A percentile compares a stretch with the other conserved stretches of the same genome.
These are phyloP conservation scores for Cydia amplana DNA, from an alignment of 1,140 invertebrate genomes.

Conservation along the genomic window DNA sequence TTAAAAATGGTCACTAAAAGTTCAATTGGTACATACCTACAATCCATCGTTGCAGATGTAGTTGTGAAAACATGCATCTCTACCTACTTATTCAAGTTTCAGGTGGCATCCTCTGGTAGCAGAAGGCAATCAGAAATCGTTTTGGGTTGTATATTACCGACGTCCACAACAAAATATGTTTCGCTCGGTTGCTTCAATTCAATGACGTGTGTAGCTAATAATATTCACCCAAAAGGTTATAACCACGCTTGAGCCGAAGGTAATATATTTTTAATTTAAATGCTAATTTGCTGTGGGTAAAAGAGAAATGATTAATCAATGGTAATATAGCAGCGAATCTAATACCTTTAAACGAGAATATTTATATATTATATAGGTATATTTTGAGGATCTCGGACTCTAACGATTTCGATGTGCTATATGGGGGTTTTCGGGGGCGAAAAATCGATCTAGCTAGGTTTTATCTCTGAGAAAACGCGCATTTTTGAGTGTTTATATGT, in stretches of 20 bases:
- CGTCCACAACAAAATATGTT: slow-evolving; percentile 5
- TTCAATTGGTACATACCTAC: too few relatives aligned
- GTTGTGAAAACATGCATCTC: neutral
- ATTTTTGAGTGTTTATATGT: too few relatives aligned
- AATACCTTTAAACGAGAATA: too few relatives aligned
- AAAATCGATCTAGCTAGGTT: too few relatives aligned
- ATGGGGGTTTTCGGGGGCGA: too few relatives aligned
- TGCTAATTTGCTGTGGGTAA: neutral
- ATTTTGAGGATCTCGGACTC: too few relatives aligned
- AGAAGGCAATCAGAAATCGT: slow-evolving; percentile 6
- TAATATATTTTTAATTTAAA: slow-evolving; percentile 9
- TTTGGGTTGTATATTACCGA: neutral
- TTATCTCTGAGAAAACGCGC: too few relatives aligned
- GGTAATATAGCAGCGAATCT: neutral
- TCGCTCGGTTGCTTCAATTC: neutral
- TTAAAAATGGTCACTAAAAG: too few relatives aligned
- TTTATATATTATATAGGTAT: too few relatives aligned
- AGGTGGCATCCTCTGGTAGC: neutral
- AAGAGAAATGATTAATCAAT: neutral
- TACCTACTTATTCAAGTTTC: neutral
- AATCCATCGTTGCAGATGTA: neutral
- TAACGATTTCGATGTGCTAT: too few relatives aligned
- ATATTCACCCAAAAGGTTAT: neutral
- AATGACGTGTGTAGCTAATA: neutral
- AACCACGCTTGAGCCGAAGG: neutral